Conservation (phyloP, 2,113 vertebrate species). For the Mus spicilegus region DNA sequence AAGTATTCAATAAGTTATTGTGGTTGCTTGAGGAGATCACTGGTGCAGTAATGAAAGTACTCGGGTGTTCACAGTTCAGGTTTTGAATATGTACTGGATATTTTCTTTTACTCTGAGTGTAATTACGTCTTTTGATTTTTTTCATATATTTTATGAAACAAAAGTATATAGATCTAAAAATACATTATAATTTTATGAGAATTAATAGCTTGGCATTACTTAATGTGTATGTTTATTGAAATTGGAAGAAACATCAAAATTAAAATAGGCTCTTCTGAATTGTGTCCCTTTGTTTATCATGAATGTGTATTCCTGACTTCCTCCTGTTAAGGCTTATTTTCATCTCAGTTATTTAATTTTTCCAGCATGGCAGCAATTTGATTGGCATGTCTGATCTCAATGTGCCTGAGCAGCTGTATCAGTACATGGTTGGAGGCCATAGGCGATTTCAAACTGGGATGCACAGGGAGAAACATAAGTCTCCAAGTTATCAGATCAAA, state of each 20-base stretch:
- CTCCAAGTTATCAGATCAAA: slow-evolving; percentile 99
- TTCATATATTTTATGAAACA: slow-evolving; percentile 50
- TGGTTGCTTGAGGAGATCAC: neutral
- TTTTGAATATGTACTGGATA: neutral
- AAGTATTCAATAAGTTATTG: neutral
- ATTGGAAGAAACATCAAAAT: neutral
- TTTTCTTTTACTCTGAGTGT: slow-evolving; percentile 21
- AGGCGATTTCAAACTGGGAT: slow-evolving; percentile 93
- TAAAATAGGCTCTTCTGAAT: neutral
- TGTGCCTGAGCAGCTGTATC: slow-evolving; percentile 97
- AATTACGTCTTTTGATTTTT: neutral
- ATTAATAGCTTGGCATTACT: slow-evolving; percentile 28
- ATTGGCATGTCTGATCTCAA: slow-evolving; percentile 99
- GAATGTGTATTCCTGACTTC: neutral
- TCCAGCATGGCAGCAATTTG: slow-evolving; percentile 97
- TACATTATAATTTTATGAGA: slow-evolving; percentile 28
- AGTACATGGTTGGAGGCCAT: slow-evolving; percentile 99
- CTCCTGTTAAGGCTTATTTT: slow-evolving; percentile 14
- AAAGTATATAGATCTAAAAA: slow-evolving; percentile 4
- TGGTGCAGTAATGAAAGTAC: neutral
- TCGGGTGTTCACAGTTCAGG: neutral
- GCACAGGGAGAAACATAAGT: slow-evolving; percentile 97
- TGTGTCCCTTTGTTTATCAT: neutral
- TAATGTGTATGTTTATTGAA: slow-evolving; percentile 32
- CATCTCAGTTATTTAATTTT: slow-evolving; percentile 13